These are phyloP conservation scores for Liasis olivaceus DNA, from an alignment of 2,797 vertebrate genomes.

Conservation along the genomic window DNA sequence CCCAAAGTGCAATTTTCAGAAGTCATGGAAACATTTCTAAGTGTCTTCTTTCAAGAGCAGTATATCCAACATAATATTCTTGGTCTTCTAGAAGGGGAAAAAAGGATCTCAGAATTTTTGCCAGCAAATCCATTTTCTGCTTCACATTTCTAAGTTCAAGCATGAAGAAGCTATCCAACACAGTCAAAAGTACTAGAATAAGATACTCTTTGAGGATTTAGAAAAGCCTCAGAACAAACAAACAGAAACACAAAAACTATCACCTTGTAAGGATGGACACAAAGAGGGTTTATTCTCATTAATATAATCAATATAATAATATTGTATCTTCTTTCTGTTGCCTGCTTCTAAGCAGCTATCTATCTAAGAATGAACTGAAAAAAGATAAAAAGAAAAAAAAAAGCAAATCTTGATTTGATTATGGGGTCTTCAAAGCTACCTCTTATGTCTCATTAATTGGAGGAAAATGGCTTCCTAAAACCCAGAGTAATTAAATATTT, in stretches of 20 bases:
- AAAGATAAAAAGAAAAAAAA: not conserved
- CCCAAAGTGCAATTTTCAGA: not conserved
- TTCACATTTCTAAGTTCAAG: not conserved
- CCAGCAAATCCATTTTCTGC: not conserved
- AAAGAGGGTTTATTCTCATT: accelerated
- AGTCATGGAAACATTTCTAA: not conserved
- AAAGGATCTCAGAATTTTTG: not conserved
- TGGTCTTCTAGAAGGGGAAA: accelerated
- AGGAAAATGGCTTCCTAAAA: not conserved
- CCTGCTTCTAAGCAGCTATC: accelerated
- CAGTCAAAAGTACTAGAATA: not conserved
- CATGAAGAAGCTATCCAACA: constrained; percentile 5
- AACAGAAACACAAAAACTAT: not conserved
- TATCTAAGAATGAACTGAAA: not conserved
- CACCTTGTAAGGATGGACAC: not conserved
- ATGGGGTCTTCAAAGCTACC: not conserved
- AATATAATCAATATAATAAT: not conserved
- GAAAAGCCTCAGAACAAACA: not conserved
- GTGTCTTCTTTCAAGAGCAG: not conserved
- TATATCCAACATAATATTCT: not conserved
- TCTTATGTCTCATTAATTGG: not conserved
- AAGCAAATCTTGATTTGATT: not conserved
- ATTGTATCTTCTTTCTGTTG: not conserved
- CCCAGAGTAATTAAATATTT: accelerated
- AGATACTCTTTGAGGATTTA: not conserved